phyloP scores from a whole-genome alignment of 2,888 invertebrate genomes.

The Blera fallax region DNA sequence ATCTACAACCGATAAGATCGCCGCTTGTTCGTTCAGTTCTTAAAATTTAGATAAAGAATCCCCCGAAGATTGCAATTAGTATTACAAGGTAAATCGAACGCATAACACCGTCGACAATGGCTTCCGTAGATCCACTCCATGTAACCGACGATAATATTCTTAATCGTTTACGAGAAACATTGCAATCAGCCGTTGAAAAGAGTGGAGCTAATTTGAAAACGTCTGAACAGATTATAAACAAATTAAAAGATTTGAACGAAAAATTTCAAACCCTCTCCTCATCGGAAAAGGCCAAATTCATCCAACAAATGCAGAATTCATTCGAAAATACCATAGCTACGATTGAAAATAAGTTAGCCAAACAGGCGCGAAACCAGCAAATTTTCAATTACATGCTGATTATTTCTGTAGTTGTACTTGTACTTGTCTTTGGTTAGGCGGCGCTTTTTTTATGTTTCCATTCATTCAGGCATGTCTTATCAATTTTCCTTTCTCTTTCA shows the following conservation, averaged over 20 bases:
- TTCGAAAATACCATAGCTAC: conserved; percentile 76
- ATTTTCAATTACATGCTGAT: conserved; percentile 77
- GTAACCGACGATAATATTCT: conserved; percentile 74
- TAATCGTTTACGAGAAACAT: conserved; percentile 76
- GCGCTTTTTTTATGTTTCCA: neutral
- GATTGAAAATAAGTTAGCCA: conserved; percentile 76
- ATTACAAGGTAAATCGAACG: conserved; percentile 28
- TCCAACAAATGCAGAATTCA: conserved; percentile 77
- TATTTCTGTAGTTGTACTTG: conserved; percentile 75
- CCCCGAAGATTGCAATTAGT: conserved; percentile 39
- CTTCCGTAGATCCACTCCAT: neutral
- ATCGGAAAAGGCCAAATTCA: conserved; percentile 76
- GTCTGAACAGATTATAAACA: conserved; percentile 75
- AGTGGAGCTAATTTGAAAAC: conserved; percentile 75
- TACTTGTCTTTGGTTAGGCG: conserved; percentile 77
- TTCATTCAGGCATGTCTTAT: neutral
- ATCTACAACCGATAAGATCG: conserved; percentile 51
- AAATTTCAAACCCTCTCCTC: conserved; percentile 76
- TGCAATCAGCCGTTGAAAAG: conserved; percentile 76
- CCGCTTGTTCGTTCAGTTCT: neutral
- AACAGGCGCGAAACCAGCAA: conserved; percentile 75
- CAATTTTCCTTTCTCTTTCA: conserved; percentile 82
- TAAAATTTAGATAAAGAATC: conserved; percentile 34
- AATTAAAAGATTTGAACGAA: conserved; percentile 75
- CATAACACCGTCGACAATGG: conserved; percentile 25